Evolutionary conservation across 2,113 vertebrate species (phyloP).

Genomic region (Astatotilapia flaviijosephi): DNA sequence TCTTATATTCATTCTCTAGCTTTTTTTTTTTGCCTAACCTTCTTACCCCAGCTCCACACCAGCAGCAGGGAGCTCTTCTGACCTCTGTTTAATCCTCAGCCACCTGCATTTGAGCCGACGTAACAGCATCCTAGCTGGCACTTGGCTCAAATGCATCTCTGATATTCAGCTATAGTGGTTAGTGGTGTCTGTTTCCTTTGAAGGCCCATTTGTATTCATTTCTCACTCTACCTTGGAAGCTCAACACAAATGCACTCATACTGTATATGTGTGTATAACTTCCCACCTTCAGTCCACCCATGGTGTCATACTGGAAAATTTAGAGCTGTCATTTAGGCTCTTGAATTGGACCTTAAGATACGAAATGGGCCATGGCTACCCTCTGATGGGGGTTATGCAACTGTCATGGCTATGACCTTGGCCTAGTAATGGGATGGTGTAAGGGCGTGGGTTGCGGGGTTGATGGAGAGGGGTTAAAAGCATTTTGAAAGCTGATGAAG

Average conservation of each 20-base stretch:
- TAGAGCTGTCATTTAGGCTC: slow-evolving; percentile 46
- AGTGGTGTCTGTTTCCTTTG: neutral
- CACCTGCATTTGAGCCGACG: slow-evolving; percentile 21
- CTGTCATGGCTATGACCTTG: slow-evolving; percentile 61
- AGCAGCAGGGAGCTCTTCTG: slow-evolving; percentile 25
- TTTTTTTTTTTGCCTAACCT: slow-evolving; percentile 26
- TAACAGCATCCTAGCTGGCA: slow-evolving; percentile 7
- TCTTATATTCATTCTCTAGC: slow-evolving; percentile 29
- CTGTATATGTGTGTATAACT: neutral
- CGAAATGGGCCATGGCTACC: slow-evolving; percentile 41
- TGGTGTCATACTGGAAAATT: slow-evolving; percentile 40
- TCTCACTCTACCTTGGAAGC: neutral
- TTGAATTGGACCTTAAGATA: slow-evolving; percentile 46
- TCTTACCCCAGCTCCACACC: neutral
- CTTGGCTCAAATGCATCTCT: slow-evolving; percentile 8
- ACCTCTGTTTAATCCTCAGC: slow-evolving; percentile 52
- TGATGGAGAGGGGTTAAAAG: slow-evolving; percentile 29
- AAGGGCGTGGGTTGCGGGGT: neutral
- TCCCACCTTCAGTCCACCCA: slow-evolving; percentile 1
- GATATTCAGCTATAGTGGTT: neutral
- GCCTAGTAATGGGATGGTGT: slow-evolving; percentile 35
- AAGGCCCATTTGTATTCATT: neutral
- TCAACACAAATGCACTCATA: neutral
- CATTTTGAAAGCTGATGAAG: slow-evolving; percentile 40
- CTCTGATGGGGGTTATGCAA: slow-evolving; percentile 55